Evolutionary conservation across 2,797 vertebrate genomes (phyloP).

Genomic region (Lerista edwardsae): DNA sequence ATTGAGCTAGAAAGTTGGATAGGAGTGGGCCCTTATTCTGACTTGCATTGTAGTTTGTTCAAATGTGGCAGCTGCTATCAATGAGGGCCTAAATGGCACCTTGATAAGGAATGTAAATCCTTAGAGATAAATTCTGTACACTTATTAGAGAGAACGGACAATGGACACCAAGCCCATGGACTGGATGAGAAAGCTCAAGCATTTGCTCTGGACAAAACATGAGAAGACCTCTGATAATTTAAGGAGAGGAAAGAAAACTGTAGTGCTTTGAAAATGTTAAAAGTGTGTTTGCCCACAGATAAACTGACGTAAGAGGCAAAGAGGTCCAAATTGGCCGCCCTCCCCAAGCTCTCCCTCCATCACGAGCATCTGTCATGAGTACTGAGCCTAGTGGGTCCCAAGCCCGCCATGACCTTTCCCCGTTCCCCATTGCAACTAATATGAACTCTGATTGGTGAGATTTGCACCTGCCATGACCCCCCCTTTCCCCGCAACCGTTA

Average conservation of each 20-base stretch:
- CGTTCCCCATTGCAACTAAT: no score
- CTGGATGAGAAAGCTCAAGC: background rate
- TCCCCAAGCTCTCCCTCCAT: no score
- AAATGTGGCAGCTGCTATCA: background rate
- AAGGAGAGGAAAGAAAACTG: background rate
- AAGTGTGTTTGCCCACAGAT: slow-evolving; percentile 50
- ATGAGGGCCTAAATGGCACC: background rate
- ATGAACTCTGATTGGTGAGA: no score
- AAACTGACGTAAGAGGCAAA: no score
- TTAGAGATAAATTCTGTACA: background rate
- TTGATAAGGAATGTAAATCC: background rate
- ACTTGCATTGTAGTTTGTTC: background rate
- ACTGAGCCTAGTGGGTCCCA: no score
- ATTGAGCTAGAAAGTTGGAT: background rate
- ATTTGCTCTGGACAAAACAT: background rate
- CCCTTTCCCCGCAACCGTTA: no score
- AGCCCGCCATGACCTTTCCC: no score
- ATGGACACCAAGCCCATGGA: background rate
- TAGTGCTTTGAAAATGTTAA: slow-evolving; percentile 5
- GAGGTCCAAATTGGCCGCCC: no score
- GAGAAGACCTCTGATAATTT: background rate
- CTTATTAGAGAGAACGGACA: background rate
- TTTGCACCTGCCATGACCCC: no score
- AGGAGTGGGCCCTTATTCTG: no score
- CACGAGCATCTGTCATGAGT: no score